These are phyloP conservation scores for Euschistus heros DNA, from an alignment of 1,140 invertebrate genomes.

Conservation along the genomic window DNA sequence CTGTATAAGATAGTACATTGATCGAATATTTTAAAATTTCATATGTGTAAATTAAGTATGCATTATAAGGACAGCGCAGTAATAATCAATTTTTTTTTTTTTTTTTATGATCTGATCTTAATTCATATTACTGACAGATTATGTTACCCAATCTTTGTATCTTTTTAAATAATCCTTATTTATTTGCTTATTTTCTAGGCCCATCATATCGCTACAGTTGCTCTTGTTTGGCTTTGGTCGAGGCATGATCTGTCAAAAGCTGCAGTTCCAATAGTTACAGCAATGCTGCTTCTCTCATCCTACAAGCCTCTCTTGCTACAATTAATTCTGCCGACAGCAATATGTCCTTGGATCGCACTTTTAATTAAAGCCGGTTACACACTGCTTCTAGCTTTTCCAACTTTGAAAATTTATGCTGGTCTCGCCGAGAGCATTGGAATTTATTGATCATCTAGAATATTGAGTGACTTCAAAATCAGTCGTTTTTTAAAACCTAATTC, in stretches of 20 bases:
- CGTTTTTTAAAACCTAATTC: too few species aligned
- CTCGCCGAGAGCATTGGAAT: conserved; percentile 38
- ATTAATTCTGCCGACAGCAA: conserved; percentile 46
- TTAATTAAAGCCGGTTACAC: conserved; percentile 61
- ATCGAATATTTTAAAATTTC: too few species aligned
- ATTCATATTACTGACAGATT: neutral
- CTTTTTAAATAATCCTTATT: neutral
- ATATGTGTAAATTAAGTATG: too few species aligned
- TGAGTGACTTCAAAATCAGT: too few species aligned
- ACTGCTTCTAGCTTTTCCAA: conserved; percentile 47
- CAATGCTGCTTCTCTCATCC: conserved; percentile 57
- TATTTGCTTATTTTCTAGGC: conserved; percentile 40
- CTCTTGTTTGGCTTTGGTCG: conserved; percentile 85
- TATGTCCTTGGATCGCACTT: conserved; percentile 65
- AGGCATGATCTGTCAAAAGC: conserved; percentile 68
- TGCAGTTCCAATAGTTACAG: conserved; percentile 58
- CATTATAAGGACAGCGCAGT: too few species aligned
- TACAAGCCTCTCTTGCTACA: conserved; percentile 77
- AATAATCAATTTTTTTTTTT: too few species aligned
- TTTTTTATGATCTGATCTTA: neutral
- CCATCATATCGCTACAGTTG: conserved; percentile 77
- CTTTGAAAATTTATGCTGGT: conserved; percentile 65
- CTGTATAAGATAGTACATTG: too few species aligned
- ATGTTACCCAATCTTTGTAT: neutral
- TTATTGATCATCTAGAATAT: neutral